These are phyloP conservation scores for Crotalus viridis DNA, from an alignment of 2,113 vertebrate genomes.

Conservation along the genomic window DNA sequence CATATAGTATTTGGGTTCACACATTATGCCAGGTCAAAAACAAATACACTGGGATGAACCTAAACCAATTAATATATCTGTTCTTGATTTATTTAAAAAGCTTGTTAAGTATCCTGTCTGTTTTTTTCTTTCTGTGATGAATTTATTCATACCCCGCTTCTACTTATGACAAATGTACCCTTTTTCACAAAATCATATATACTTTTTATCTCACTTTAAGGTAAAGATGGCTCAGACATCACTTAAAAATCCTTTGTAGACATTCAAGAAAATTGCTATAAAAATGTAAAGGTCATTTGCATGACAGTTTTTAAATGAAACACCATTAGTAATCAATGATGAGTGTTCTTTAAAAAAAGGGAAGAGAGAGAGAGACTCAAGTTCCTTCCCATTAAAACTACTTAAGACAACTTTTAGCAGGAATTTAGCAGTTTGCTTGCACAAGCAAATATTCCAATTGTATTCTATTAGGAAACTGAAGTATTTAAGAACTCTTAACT, in stretches of 20 bases:
- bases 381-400: slow-evolving; percentile 18
- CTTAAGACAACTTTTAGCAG: slow-evolving; percentile 32
- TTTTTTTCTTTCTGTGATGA: neutral
- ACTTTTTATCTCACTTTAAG: neutral
- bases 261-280: slow-evolving; percentile 10
- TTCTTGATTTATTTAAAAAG: slow-evolving; percentile 3
- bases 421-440: neutral
- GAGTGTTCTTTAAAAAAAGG: neutral
- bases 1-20: neutral
- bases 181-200: neutral
- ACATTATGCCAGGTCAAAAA: neutral
- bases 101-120: neutral
- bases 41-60: neutral
- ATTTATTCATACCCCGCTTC: neutral
- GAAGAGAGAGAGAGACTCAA: neutral
- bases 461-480: neutral
- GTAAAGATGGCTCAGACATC: slow-evolving; percentile 1
- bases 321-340: neutral
- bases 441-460: neutral
- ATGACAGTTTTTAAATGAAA: slow-evolving; percentile 24
- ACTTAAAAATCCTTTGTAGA: slow-evolving; percentile 8
- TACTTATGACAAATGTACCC: neutral
- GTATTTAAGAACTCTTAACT: neutral
- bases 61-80: neutral
- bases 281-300: neutral